phyloP scores from a whole-genome alignment of 2,113 vertebrate species.

The Cololabis saira region DNA sequence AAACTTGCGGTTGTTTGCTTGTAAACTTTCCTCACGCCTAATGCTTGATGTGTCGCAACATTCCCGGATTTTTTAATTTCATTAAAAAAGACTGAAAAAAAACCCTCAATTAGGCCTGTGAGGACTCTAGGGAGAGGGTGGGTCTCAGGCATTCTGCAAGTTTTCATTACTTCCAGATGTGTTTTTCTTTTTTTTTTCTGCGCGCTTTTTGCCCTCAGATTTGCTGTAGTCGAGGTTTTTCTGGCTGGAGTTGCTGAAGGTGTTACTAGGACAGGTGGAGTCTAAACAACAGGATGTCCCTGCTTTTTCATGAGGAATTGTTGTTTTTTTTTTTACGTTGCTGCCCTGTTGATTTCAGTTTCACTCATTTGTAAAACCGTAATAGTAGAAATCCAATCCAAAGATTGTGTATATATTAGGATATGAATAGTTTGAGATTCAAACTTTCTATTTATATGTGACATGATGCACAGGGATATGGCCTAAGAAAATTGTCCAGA shows the following conservation, averaged over 20 bases:
- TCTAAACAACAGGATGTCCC: no score
- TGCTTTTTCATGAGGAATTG: no score
- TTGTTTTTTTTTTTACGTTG: no score
- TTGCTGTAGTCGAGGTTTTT: conserved; percentile 25
- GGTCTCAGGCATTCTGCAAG: conserved; percentile 67
- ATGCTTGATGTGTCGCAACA: conserved; percentile 13
- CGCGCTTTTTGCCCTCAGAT: conserved; percentile 46
- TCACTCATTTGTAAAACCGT: no score
- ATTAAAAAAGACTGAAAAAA: conserved; percentile 24
- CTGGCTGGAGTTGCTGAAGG: neutral
- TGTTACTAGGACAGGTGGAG: no score
- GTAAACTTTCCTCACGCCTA: conserved; percentile 14
- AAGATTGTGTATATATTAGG: no score
- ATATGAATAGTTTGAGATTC: neutral
- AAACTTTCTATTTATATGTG: neutral
- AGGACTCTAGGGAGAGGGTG: conserved; percentile 81
- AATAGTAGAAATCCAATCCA: neutral
- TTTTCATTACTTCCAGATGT: conserved; percentile 86
- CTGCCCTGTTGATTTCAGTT: no score
- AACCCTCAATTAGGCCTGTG: conserved; percentile 40
- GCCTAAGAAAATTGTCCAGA: neutral
- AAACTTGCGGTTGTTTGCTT: conserved; percentile 6
- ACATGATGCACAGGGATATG: neutral
- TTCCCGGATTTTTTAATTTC: conserved; percentile 33
- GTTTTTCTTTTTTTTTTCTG: conserved; percentile 1